These are phyloP conservation scores for Cheilosia vulpina DNA, from an alignment of 2,888 invertebrate genomes.

Conservation along the genomic window DNA sequence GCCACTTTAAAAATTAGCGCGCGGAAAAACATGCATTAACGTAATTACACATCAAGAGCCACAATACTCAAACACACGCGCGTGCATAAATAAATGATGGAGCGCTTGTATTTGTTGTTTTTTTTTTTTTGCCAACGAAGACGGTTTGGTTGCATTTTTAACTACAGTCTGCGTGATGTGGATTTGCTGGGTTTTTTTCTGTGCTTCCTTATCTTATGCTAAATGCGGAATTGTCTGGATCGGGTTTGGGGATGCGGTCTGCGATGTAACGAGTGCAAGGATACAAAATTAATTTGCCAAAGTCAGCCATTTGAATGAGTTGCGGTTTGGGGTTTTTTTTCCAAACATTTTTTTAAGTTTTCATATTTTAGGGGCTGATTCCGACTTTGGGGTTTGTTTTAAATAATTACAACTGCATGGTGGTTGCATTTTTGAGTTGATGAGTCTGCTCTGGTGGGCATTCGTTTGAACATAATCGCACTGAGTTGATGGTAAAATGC, in stretches of 20 bases:
- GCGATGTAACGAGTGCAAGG: constrained; percentile 18
- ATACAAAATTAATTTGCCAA: constrained; percentile 17
- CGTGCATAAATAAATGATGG: constrained; percentile 44
- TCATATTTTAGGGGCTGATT: too few relatives aligned
- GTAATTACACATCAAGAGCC: constrained; percentile 69
- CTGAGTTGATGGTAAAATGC: too few relatives aligned
- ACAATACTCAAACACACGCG: constrained; percentile 45
- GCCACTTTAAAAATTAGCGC: constrained; percentile 74
- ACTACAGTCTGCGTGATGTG: constrained; percentile 13
- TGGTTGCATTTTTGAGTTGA: too few relatives aligned
- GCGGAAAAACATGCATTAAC: constrained; percentile 74
- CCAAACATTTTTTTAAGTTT: too few relatives aligned
- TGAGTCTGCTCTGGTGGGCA: too few relatives aligned
- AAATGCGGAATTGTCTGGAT: not conserved
- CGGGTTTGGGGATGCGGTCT: not conserved
- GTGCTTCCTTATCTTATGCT: not conserved
- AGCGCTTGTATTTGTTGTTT: constrained; percentile 2
- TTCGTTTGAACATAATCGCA: too few relatives aligned
- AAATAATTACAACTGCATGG: too few relatives aligned
- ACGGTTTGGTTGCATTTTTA: constrained; percentile 27
- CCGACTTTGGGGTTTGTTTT: too few relatives aligned
- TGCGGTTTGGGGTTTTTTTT: not conserved
- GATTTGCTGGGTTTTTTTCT: not conserved
- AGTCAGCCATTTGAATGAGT: constrained; percentile 5
- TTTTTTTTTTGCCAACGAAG: constrained; percentile 15